Percentiles rank a stretch among this genome's conserved stretches.
Evolutionary conservation across 2,888 invertebrate genomes (phyloP).

Genomic region (Ophion obscuratus): DNA sequence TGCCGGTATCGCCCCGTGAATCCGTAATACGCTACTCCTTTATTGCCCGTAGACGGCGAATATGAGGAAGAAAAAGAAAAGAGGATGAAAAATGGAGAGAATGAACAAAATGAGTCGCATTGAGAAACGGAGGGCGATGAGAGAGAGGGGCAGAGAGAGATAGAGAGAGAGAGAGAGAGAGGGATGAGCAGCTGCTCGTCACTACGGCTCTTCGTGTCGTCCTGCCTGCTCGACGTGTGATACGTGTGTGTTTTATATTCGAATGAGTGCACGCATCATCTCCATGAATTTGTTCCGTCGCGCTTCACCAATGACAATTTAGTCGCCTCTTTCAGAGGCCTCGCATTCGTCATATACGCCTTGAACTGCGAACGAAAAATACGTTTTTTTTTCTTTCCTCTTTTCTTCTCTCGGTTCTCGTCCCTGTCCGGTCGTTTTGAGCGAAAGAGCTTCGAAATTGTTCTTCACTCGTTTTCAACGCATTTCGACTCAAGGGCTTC

Average conservation of each 20-base stretch:
- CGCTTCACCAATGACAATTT: conserved; percentile 41
- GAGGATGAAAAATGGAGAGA: conserved; percentile 28
- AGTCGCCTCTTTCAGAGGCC: not conserved
- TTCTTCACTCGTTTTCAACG: not conserved
- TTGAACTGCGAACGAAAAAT: conserved; percentile 9
- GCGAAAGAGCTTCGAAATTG: not conserved
- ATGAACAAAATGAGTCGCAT: conserved; percentile 6
- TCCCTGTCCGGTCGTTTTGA: not conserved
- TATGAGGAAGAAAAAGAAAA: conserved; percentile 35
- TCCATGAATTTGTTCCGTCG: conserved; percentile 78
- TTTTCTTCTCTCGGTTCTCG: not conserved
- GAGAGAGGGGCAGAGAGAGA: too few species aligned
- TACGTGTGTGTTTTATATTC: conserved; percentile 29
- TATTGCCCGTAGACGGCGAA: conserved; percentile 68
- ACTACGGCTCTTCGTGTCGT: conserved; percentile 48
- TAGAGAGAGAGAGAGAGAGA: conserved; percentile 26
- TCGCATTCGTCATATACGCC: not conserved
- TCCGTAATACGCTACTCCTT: conserved; percentile 79
- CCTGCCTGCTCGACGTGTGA: conserved; percentile 6
- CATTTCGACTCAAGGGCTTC: too few species aligned
- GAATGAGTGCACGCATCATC: conserved; percentile 70
- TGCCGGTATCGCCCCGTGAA: conserved; percentile 80
- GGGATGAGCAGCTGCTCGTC: conserved; percentile 41
- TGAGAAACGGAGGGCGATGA: not conserved
- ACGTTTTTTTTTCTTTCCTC: not conserved